These are phyloP conservation scores for Anoplophora glabripennis DNA, from an alignment of 1,140 invertebrate species.

Conservation along the genomic window DNA sequence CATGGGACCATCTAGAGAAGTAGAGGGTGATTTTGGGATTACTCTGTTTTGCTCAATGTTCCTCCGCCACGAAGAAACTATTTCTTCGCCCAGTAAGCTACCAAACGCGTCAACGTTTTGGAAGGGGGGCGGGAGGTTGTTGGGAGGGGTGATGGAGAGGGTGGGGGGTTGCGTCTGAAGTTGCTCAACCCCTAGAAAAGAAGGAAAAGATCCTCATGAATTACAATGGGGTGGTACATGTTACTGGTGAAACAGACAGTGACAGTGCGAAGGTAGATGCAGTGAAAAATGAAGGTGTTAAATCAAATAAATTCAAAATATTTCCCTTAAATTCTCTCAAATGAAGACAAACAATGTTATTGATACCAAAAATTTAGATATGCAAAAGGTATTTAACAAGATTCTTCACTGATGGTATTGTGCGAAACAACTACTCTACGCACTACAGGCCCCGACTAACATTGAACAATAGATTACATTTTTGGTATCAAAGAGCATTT, in stretches of 20 bases:
- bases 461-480: too few relatives aligned
- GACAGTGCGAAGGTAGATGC: not conserved
- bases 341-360: too few relatives aligned
- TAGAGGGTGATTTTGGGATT: conserved; percentile 44
- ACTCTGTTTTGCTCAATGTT: conserved; percentile 60
- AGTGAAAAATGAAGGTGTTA: not conserved
- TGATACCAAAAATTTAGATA: too few relatives aligned
- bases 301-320: too few relatives aligned
- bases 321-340: too few relatives aligned
- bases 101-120: conserved; percentile 70
- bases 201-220: conserved; percentile 9
- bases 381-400: too few relatives aligned
- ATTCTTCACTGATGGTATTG: too few relatives aligned
- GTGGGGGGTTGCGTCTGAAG: conserved; percentile 40
- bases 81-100: conserved; percentile 70
- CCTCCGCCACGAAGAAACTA: conserved; percentile 74
- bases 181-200: conserved; percentile 47
- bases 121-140: conserved; percentile 57
- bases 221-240: too few relatives aligned
- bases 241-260: too few relatives aligned
- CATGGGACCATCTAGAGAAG: conserved; percentile 24
- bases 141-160: conserved; percentile 47
- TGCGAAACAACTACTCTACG: too few relatives aligned
- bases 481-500: too few relatives aligned
- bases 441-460: too few relatives aligned